Percentiles rank a stretch among this genome's conserved stretches.
These are phyloP conservation scores for Isaurus tuberculatus DNA, from an alignment of 92 coral and sea anemone species.

Conservation along the genomic window DNA sequence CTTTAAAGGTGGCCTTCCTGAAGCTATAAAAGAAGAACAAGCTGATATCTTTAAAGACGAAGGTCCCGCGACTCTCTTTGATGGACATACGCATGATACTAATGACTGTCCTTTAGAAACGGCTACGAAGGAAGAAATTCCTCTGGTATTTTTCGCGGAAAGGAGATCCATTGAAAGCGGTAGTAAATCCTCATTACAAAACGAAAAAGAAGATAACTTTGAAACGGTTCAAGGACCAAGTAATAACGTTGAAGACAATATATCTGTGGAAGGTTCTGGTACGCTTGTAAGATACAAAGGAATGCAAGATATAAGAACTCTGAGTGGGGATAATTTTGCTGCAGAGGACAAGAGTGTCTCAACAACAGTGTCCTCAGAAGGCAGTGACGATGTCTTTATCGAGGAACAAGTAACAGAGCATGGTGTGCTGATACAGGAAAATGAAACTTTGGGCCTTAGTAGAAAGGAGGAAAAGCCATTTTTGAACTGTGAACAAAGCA, in stretches of 20 bases:
- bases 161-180: neutral
- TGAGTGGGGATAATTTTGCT: neutral
- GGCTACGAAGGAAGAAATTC: neutral
- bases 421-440: neutral
- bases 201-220: neutral
- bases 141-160: neutral
- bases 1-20: neutral
- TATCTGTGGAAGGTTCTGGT: neutral
- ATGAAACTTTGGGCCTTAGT: neutral
- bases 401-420: neutral
- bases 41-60: neutral
- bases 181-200: neutral
- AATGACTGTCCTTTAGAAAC: neutral
- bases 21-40: neutral
- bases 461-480: neutral
- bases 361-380: neutral
- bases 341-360: neutral
- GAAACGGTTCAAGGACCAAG: neutral
- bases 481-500: neutral
- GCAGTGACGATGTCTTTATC: neutral
- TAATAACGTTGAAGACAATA: neutral
- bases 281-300: slow-evolving; percentile 9
- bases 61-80: neutral
- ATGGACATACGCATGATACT: neutral
- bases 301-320: neutral